Conservation (phyloP, 2,888 invertebrate species). For the Latrodectus hesperus region DNA sequence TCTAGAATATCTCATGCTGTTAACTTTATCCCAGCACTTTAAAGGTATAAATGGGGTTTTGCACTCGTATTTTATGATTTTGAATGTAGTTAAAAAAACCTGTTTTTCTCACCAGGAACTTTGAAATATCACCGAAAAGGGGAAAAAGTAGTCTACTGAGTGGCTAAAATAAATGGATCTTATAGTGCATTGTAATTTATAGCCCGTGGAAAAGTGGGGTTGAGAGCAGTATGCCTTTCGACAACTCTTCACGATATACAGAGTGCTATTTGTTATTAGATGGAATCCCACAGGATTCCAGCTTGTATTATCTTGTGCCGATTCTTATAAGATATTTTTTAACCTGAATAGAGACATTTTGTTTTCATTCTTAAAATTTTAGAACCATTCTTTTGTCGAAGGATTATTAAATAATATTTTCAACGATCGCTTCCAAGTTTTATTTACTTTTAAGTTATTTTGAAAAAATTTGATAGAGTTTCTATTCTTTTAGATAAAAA, state of each 20-base stretch:
- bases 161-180: slow-evolving; percentile 47
- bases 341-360: no score
- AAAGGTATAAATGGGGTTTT: not conserved
- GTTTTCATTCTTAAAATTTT: no score
- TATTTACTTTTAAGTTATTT: no score
- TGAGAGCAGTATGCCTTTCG: slow-evolving; percentile 8
- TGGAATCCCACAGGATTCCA: slow-evolving; percentile 13
- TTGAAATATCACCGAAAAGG: slow-evolving; percentile 17
- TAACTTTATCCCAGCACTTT: slow-evolving; percentile 13
- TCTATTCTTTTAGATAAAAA: no score
- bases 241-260: not conserved
- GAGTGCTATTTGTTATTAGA: slow-evolving; percentile 34
- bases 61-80: slow-evolving; percentile 16
- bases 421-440: no score
- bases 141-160: slow-evolving; percentile 7
- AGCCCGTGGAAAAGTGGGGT: slow-evolving; percentile 21
- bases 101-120: slow-evolving; percentile 5
- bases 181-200: slow-evolving; percentile 58
- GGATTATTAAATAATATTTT: no score
- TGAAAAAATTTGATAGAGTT: no score
- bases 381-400: no score
- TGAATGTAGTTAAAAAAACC: slow-evolving; percentile 3
- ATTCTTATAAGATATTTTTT: not conserved
- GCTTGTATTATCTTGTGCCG: slow-evolving; percentile 11
- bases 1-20: slow-evolving; percentile 23